Percentiles rank a stretch among this genome's conserved stretches.
phyloP scores from a whole-genome alignment of 2,888 invertebrate species.

The Athalia cordata region DNA sequence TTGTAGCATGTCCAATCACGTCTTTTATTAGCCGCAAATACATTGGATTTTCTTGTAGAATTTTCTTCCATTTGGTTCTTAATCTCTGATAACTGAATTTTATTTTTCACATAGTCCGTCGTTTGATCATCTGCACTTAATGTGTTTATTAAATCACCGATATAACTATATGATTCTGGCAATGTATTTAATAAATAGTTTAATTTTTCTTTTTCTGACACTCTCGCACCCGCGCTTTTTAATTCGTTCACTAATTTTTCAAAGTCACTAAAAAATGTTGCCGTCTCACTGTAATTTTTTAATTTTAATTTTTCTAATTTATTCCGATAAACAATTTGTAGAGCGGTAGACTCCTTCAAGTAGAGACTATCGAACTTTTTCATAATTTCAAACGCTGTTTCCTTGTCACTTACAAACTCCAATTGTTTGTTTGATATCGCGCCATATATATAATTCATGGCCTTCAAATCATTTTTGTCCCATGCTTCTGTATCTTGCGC shows the following conservation, averaged over 20 bases:
- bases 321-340: slow-evolving; percentile 55
- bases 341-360: slow-evolving; percentile 52
- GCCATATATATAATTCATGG: slow-evolving; percentile 53
- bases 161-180: slow-evolving; percentile 53
- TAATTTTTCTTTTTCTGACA: slow-evolving; percentile 57
- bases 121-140: slow-evolving; percentile 56
- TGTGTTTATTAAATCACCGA: slow-evolving; percentile 56
- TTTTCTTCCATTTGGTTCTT: slow-evolving; percentile 46
- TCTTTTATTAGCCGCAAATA: slow-evolving; percentile 45
- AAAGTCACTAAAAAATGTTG: slow-evolving; percentile 55
- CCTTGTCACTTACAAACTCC: slow-evolving; percentile 49
- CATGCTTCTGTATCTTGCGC: slow-evolving; percentile 47
- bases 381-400: slow-evolving; percentile 54
- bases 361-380: slow-evolving; percentile 56
- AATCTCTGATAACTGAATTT: slow-evolving; percentile 52
- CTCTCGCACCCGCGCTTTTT: slow-evolving; percentile 55
- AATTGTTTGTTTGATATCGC: slow-evolving; percentile 49
- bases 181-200: slow-evolving; percentile 57
- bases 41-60: slow-evolving; percentile 49
- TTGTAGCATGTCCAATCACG: slow-evolving; percentile 48
- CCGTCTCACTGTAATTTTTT: slow-evolving; percentile 50
- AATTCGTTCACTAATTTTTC: slow-evolving; percentile 56
- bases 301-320: slow-evolving; percentile 55
- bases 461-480: slow-evolving; percentile 53
- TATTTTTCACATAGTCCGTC: slow-evolving; percentile 57